Percentiles rank a stretch among this genome's conserved stretches.
phyloP scores from a whole-genome alignment of 2,888 invertebrate genomes.

The Drosophila falleni region DNA sequence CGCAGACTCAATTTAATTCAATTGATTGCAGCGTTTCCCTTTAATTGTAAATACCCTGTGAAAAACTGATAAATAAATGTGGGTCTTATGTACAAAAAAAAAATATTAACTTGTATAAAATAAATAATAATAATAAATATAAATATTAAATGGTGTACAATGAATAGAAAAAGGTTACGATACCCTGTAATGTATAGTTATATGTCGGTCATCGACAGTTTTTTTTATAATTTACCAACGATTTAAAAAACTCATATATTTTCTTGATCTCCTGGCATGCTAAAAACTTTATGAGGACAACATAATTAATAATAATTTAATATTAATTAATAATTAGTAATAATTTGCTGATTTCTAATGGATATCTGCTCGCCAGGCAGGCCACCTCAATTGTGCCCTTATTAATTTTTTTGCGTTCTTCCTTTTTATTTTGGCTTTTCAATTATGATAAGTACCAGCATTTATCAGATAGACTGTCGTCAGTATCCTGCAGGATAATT shows the following conservation, averaged over 20 bases:
- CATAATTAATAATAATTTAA: too few relatives aligned
- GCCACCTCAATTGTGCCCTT: background rate
- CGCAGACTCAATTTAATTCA: background rate
- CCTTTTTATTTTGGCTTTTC: slow-evolving; percentile 10
- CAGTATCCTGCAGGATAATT: slow-evolving; percentile 17
- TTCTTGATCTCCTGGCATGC: background rate
- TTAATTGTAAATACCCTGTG: background rate
- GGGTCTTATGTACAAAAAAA: background rate
- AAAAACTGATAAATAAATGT: background rate
- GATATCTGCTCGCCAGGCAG: background rate
- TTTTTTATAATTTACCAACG: background rate
- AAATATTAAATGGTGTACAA: too few relatives aligned
- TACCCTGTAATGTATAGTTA: too few relatives aligned
- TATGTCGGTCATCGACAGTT: too few relatives aligned
- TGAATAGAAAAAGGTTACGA: too few relatives aligned
- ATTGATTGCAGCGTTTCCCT: background rate
- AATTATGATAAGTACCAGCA: slow-evolving; percentile 24
- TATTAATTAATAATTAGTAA: too few relatives aligned
- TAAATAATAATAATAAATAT: too few relatives aligned
- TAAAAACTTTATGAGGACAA: background rate
- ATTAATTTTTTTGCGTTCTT: background rate
- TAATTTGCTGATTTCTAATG: background rate
- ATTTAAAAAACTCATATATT: background rate
- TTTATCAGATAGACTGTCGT: slow-evolving; percentile 19
- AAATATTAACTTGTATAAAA: background rate